phyloP scores from a whole-genome alignment of 2,113 vertebrate species.

The Psittacara wagleri region DNA sequence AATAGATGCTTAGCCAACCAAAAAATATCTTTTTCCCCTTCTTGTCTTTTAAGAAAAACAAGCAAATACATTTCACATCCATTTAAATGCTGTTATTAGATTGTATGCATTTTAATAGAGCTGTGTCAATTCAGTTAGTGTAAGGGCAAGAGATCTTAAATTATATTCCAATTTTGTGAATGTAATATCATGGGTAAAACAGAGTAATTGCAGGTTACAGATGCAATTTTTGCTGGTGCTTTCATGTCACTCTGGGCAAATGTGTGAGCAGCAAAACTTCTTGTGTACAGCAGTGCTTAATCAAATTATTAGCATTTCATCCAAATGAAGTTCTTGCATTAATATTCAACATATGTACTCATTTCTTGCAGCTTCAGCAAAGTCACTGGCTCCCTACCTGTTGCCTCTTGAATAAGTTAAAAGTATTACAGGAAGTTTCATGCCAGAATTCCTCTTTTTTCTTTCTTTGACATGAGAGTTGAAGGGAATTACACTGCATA shows the following conservation, averaged over 20 bases:
- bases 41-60: conserved; percentile 50
- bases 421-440: not conserved
- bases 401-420: not conserved
- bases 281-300: not conserved
- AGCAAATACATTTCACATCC: conserved; percentile 17
- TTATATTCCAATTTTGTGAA: not conserved
- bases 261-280: not conserved
- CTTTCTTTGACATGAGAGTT: not conserved
- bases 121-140: conserved; percentile 30
- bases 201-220: not conserved
- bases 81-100: conserved; percentile 38
- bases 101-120: conserved; percentile 25
- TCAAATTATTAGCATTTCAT: not conserved
- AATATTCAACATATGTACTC: not conserved
- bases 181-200: not conserved
- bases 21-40: conserved; percentile 11
- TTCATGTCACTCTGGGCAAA: not conserved
- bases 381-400: not conserved
- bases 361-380: not conserved
- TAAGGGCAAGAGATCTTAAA: conserved; percentile 9
- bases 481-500: not conserved
- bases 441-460: not conserved
- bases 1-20: conserved; percentile 66
- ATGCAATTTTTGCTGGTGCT: not conserved
- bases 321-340: not conserved